Evolutionary conservation across 1,140 invertebrate genomes (phyloP), one percentile per base, ranked within the genome.

Genomic region (Drosophila nigrodunni): DNA sequence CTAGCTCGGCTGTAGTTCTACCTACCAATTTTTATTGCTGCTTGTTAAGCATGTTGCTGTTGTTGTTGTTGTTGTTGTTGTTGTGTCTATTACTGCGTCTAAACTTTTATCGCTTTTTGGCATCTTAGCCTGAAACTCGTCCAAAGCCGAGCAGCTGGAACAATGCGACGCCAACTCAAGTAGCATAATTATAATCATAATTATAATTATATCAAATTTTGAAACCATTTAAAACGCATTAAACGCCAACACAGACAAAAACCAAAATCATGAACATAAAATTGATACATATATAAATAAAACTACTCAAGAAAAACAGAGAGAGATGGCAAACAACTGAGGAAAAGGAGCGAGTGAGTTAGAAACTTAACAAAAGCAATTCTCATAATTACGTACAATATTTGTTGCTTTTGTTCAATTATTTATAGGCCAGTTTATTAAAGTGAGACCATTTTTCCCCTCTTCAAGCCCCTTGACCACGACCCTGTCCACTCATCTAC

Each of bases 181-280:
- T 82, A 87, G 82, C 83, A 59, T 90, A 85, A 89, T 89, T 85
- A 62, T 62, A 62, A 62, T 39, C 9, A 57, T 57, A 41, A 57
- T 57, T 59, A 87, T 87, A 87, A 87, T 89, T 89, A 86, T 90
- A 89, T 89, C 85, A 89, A 89, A 89, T 89, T 89, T 89, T 89
- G 75, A 72, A 85, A 89, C 85, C 85, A 89, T 89, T 89, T 89
- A 89, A 89, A 89, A 89, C 85, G 86, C 85, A 89, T 89, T 89
- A 89, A 89, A 89, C 78, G 85, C 85, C 34, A 69, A 58, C 55
- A n/a, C 49, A 77, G 75, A 78, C 75, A 78, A 73, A 66, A 69
- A 35, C 64, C 46, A 35, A 52, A 62, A 69, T 47, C 60, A 21
- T 21, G 18, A 21, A 21, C 49, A 74, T 81, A 46, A 13, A 57